A percentile compares a stretch with the other conserved stretches of the same genome.
These are phyloP conservation scores for Stenopsyche tienmushanensis DNA, from an alignment of 1,140 invertebrate genomes.

Conservation along the genomic window DNA sequence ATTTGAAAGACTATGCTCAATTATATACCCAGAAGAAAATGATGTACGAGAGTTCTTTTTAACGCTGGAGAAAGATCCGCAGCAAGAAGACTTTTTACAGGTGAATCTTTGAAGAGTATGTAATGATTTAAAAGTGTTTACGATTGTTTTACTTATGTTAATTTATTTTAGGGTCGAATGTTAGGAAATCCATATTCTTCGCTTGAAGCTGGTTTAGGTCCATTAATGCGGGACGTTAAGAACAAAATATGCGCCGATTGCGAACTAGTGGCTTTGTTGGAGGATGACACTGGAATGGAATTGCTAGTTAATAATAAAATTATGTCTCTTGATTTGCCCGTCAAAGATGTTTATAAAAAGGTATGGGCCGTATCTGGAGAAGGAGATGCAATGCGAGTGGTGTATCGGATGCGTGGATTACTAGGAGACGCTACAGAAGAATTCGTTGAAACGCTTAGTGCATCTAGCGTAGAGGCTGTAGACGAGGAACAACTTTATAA, in stretches of 20 bases:
- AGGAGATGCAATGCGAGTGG: constrained; percentile 94
- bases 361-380: constrained; percentile 84
- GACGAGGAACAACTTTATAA: constrained; percentile 93
- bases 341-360: constrained; percentile 90
- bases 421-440: constrained; percentile 98
- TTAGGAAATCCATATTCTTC: constrained; percentile 96
- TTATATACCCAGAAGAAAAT: constrained; percentile 97
- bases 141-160: constrained; percentile 20
- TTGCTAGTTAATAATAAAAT: constrained; percentile 98
- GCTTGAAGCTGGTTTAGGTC: constrained; percentile 88
- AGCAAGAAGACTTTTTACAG: constrained; percentile 97
- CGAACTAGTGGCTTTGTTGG: constrained; percentile 91
- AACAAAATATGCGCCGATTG: constrained; percentile 98
- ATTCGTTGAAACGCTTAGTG: constrained; percentile 87
- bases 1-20: constrained; percentile 95
- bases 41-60: constrained; percentile 96
- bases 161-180: constrained; percentile 81
- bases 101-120: constrained; percentile 41
- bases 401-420: constrained; percentile 97
- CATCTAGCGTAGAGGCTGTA: constrained; percentile 85
- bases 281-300: constrained; percentile 99
- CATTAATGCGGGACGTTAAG: constrained; percentile 97
- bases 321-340: constrained; percentile 92
- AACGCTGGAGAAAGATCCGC: constrained; percentile 95
- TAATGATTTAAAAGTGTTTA: too few species aligned